Evolutionary conservation across 1,140 invertebrate genomes (phyloP).

Genomic region (Gonioctena quinquepunctata): DNA sequence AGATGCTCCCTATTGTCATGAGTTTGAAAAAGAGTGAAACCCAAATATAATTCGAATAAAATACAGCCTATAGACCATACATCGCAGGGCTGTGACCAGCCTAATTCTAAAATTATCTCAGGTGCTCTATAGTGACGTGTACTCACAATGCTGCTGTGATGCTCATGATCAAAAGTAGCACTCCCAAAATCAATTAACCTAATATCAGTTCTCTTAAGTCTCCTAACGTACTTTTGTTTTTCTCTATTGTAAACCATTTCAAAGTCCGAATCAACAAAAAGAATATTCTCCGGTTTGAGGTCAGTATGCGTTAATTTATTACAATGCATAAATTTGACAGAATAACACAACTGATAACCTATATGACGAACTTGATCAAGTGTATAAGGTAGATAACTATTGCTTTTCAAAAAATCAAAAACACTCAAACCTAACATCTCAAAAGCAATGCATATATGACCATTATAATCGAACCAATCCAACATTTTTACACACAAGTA

Average conservation of each 20-base stretch:
- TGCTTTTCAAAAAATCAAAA: constrained; percentile 99
- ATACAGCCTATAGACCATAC: constrained; percentile 99
- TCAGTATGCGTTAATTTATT: constrained; percentile 99
- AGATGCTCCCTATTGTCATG: constrained; percentile 99
- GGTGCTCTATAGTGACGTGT: constrained; percentile 98
- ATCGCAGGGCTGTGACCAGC: constrained; percentile 98
- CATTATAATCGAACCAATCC: constrained; percentile 99
- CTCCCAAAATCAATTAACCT: constrained; percentile 98
- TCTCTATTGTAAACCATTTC: constrained; percentile 82
- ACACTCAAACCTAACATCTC: constrained; percentile 98
- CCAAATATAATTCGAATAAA: constrained; percentile 97
- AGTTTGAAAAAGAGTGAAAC: constrained; percentile 98
- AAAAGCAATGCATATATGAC: constrained; percentile 99
- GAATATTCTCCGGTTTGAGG: constrained; percentile 98
- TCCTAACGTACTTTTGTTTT: constrained; percentile 85
- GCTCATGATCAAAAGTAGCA: constrained; percentile 99
- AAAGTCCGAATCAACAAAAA: constrained; percentile 95
- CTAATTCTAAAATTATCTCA: constrained; percentile 98
- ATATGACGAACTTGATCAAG: constrained; percentile 97
- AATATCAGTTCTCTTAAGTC: constrained; percentile 91
- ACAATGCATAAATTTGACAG: constrained; percentile 97
- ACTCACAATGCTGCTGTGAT: constrained; percentile 99
- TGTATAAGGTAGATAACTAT: constrained; percentile 97
- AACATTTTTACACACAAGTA: constrained; percentile 97
- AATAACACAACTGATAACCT: constrained; percentile 94